Evolutionary conservation across 2,888 invertebrate species (phyloP).

Genomic region (Oeneis ivallda): DNA sequence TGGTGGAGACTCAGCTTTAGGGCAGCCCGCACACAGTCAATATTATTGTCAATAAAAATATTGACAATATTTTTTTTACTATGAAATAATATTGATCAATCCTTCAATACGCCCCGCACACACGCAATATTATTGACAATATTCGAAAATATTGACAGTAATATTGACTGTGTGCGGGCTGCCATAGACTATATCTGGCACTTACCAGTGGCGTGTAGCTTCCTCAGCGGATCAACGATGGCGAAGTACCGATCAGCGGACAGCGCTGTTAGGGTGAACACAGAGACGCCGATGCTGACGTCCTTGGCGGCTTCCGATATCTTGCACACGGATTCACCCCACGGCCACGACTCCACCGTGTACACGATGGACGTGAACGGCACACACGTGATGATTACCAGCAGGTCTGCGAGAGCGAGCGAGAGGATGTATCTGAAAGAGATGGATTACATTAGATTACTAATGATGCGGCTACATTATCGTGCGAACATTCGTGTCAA

Average conservation of each 20-base stretch:
- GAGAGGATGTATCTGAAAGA: constrained; percentile 87
- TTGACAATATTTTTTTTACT: no score
- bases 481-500: no score
- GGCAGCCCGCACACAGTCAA: no score
- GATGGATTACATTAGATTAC: constrained; percentile 1
- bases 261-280: constrained; percentile 93
- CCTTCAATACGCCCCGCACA: no score
- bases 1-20: no score
- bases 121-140: no score
- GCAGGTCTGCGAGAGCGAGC: constrained; percentile 89
- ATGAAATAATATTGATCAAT: no score
- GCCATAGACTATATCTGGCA: no score
- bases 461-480: no score
- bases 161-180: no score
- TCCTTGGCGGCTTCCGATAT: constrained; percentile 92
- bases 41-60: no score
- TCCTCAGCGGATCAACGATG: constrained; percentile 91
- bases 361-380: constrained; percentile 92
- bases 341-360: constrained; percentile 90
- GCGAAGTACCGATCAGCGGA: constrained; percentile 93
- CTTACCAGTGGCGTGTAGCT: constrained; percentile 58
- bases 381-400: constrained; percentile 90
- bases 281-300: constrained; percentile 93
- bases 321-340: constrained; percentile 88
- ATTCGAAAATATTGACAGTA: no score